Evolutionary conservation across 2,113 vertebrate species (phyloP).

Genomic region (Perca schrenkii): DNA sequence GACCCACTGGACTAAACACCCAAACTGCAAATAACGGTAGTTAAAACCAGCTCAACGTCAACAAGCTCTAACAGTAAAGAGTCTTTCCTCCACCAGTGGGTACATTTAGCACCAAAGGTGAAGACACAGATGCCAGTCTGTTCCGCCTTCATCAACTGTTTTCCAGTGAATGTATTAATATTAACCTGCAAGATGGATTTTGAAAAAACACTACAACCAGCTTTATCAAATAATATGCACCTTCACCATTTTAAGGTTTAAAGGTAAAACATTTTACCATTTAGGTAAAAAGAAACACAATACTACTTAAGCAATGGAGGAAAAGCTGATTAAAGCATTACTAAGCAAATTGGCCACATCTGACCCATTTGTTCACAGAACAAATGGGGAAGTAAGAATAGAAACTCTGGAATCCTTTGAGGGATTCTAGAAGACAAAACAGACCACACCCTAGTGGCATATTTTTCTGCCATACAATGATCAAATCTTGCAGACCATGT

Average conservation of each 20-base stretch:
- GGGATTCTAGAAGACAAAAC: background rate
- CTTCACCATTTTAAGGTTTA: too few species aligned
- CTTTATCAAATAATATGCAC: background rate
- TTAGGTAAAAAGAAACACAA: too few species aligned
- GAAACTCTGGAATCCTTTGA: background rate
- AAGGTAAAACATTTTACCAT: too few species aligned
- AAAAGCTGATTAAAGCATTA: conserved; percentile 7
- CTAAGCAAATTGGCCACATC: background rate
- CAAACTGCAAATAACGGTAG: background rate
- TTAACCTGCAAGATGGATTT: background rate
- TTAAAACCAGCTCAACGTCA: background rate
- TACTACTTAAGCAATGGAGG: background rate
- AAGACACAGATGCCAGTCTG: background rate
- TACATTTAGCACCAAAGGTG: background rate
- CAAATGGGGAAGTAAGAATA: too few species aligned
- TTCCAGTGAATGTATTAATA: background rate
- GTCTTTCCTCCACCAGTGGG: too few species aligned
- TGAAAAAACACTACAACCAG: background rate
- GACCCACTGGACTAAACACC: background rate
- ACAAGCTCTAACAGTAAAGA: background rate
- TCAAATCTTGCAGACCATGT: background rate
- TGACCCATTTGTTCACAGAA: too few species aligned
- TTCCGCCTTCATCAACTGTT: background rate
- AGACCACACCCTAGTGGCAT: background rate
- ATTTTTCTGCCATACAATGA: background rate